Conservation (phyloP, 2,113 vertebrate species). For the Cephalopterus ornatus region DNA sequence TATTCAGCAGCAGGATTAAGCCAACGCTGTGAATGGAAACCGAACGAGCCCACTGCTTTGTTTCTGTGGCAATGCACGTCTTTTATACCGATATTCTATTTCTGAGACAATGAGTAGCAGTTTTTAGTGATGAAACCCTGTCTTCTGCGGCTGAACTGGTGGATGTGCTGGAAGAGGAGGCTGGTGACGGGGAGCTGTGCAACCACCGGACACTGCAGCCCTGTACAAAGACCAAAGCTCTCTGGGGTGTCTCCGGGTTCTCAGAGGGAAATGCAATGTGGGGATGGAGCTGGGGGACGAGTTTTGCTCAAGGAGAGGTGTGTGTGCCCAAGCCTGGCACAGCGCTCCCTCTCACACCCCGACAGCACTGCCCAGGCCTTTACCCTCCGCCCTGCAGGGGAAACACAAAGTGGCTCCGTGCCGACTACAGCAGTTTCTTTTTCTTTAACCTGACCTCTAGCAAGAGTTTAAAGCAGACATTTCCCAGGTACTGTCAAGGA, state of each 20-base stretch:
- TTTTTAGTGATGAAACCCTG: neutral
- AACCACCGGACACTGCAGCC: neutral
- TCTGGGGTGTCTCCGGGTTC: neutral
- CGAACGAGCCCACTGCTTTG: neutral
- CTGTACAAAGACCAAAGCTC: neutral
- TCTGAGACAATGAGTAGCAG: neutral
- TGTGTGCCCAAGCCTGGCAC: neutral
- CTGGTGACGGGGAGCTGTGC: neutral
- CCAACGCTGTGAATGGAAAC: neutral
- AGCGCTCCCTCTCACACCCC: neutral
- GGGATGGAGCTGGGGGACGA: accelerated
- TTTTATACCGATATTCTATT: neutral
- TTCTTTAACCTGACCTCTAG: neutral
- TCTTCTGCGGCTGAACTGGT: neutral
- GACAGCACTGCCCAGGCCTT: neutral
- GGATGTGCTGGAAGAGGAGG: neutral
- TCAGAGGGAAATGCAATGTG: neutral
- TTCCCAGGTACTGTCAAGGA: neutral
- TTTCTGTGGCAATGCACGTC: neutral
- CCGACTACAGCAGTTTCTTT: neutral
- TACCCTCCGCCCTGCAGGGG: neutral
- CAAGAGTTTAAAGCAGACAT: neutral
- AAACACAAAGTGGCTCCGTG: neutral
- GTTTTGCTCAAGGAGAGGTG: neutral
- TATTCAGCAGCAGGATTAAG: neutral